Evolutionary conservation across 2,888 invertebrate species (phyloP).

Genomic region (Eilema depressum): DNA sequence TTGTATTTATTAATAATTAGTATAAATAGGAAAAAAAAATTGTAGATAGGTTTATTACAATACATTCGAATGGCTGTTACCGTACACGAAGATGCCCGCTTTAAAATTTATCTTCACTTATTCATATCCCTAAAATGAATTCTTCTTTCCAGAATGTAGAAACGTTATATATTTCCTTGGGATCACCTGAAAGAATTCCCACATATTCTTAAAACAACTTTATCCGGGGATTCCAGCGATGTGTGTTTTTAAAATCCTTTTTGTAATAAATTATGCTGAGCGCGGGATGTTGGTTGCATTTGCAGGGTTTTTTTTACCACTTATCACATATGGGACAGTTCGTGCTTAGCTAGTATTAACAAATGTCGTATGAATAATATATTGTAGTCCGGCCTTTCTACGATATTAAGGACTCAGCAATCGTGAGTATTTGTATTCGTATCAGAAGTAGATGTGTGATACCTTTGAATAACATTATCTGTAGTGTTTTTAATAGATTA

Average conservation of each 20-base stretch:
- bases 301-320: slow-evolving; percentile 69
- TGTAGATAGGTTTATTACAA: not conserved
- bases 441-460: not conserved
- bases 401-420: not conserved
- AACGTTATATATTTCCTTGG: slow-evolving; percentile 61
- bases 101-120: too few species aligned
- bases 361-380: slow-evolving; percentile 13
- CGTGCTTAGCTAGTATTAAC: slow-evolving; percentile 43
- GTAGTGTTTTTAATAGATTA: not conserved
- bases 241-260: slow-evolving; percentile 83
- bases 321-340: slow-evolving; percentile 51
- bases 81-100: not conserved
- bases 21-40: too few species aligned
- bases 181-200: slow-evolving; percentile 79
- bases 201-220: slow-evolving; percentile 82
- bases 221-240: slow-evolving; percentile 73
- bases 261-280: slow-evolving; percentile 81
- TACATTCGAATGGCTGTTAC: not conserved
- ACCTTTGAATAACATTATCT: not conserved
- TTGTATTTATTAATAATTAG: too few species aligned
- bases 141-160: slow-evolving; percentile 37
- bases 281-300: slow-evolving; percentile 70
- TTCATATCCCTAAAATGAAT: slow-evolving; percentile 31
- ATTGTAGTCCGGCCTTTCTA: not conserved
- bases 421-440: not conserved